A percentile compares a stretch with the other conserved stretches of the same genome.
Conservation (phyloP, 1,140 invertebrate species). For the Lysiphlebus fabarum region DNA sequence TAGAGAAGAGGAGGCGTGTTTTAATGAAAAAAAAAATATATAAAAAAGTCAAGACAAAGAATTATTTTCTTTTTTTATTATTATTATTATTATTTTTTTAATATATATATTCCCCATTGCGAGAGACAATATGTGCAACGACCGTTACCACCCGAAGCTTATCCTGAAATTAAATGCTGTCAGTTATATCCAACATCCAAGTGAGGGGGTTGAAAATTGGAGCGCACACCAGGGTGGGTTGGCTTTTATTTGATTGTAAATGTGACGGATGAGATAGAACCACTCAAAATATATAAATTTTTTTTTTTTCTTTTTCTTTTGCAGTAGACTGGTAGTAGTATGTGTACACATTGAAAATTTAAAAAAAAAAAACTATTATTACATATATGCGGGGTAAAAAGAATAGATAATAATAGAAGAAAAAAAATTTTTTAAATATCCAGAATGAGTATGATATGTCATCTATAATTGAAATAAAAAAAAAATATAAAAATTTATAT, state of each 20-base stretch:
- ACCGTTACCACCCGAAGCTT: conserved; percentile 28
- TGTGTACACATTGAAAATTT: too few species aligned
- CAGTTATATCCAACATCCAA: conserved; percentile 33
- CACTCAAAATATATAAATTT: conserved; percentile 3
- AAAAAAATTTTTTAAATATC: conserved; percentile 12
- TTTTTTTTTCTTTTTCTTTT: conserved; percentile 4
- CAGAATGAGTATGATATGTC: conserved; percentile 26
- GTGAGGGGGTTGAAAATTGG: neutral
- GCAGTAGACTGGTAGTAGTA: conserved; percentile 23
- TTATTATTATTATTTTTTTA: too few species aligned
- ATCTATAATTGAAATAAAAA: conserved; percentile 43
- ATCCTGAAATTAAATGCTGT: conserved; percentile 46
- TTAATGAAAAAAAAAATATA: too few species aligned
- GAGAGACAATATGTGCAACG: conserved; percentile 16
- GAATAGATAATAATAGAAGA: conserved; percentile 20
- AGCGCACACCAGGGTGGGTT: conserved; percentile 4
- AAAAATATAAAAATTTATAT: conserved; percentile 26
- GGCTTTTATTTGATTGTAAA: conserved; percentile 42
- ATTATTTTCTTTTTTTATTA: conserved; percentile 8
- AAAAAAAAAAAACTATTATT: too few species aligned
- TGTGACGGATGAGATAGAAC: conserved; percentile 33
- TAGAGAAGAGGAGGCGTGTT: neutral
- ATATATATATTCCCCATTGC: conserved; percentile 8
- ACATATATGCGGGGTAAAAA: too few species aligned
- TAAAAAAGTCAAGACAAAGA: conserved; percentile 20